Evolutionary conservation across 2,888 invertebrate species (phyloP).

Genomic region (Athalia circularis): DNA sequence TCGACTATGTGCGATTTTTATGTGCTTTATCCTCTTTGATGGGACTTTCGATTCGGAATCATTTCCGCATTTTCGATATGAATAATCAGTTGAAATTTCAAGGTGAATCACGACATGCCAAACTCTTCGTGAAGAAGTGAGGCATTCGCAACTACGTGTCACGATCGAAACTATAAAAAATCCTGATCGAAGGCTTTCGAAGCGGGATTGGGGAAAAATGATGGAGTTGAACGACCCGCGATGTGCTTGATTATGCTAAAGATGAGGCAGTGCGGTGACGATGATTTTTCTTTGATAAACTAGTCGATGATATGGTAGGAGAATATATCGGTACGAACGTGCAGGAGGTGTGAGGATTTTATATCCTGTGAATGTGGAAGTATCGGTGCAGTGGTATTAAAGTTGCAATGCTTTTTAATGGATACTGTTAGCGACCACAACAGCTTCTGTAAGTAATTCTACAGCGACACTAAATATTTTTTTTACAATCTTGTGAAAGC

Average conservation of each 20-base stretch:
- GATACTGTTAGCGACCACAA: slow-evolving; percentile 29
- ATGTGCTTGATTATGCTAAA: not conserved
- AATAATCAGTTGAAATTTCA: no score
- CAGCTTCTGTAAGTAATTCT: slow-evolving; percentile 37
- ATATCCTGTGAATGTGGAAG: slow-evolving; percentile 22
- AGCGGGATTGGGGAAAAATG: no score
- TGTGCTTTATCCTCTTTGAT: not conserved
- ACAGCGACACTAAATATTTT: slow-evolving; percentile 26
- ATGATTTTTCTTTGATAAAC: not conserved
- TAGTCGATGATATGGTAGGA: not conserved
- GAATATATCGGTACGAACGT: not conserved
- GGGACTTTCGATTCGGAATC: not conserved
- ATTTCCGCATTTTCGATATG: no score
- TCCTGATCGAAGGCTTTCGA: no score
- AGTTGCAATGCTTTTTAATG: slow-evolving; percentile 25
- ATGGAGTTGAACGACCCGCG: no score
- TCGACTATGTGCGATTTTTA: not conserved
- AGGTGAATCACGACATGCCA: no score
- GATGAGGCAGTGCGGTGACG: not conserved
- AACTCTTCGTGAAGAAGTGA: no score
- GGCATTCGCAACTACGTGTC: no score
- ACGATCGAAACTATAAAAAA: no score
- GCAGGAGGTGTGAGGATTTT: no score
- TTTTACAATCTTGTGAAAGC: slow-evolving; percentile 25
- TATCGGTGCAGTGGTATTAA: slow-evolving; percentile 39